Percentiles rank a stretch among this genome's conserved stretches.
Evolutionary conservation across 2,113 vertebrate species (phyloP).

Genomic region (Melanostigma gelatinosum): DNA sequence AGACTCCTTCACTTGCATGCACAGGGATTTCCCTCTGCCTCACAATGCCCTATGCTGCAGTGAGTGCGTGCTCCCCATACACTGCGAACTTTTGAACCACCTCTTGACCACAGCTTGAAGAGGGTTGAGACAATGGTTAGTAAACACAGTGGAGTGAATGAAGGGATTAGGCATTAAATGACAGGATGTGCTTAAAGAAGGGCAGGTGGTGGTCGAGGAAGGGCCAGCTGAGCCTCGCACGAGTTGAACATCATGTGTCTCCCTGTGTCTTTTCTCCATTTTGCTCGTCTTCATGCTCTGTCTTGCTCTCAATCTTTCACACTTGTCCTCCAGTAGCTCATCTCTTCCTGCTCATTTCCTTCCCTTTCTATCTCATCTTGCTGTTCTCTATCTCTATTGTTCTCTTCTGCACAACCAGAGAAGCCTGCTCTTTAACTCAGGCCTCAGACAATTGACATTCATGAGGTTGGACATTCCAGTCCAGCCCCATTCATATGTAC

Average conservation of each 20-base stretch:
- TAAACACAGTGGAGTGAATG: conserved; percentile 79
- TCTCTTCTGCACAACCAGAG: conserved; percentile 77
- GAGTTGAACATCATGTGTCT: conserved; percentile 68
- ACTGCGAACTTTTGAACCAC: conserved; percentile 88
- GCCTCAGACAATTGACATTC: conserved; percentile 84
- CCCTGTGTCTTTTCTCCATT: conserved; percentile 16
- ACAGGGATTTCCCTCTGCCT: conserved; percentile 36
- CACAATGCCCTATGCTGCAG: conserved; percentile 68
- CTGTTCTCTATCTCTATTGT: conserved; percentile 66
- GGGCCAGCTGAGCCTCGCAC: conserved; percentile 73
- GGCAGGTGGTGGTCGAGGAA: conserved; percentile 81
- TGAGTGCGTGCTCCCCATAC: conserved; percentile 62
- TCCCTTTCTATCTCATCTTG: conserved; percentile 33
- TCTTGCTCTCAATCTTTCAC: conserved; percentile 56
- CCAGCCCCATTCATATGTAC: conserved; percentile 88
- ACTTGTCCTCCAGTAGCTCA: conserved; percentile 40
- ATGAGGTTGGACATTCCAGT: conserved; percentile 81
- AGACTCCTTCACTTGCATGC: conserved; percentile 38
- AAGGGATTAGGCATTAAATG: conserved; percentile 87
- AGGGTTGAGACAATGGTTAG: conserved; percentile 79
- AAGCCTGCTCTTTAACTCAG: conserved; percentile 80
- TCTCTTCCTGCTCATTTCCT: conserved; percentile 44
- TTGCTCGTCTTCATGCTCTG: conserved; percentile 46
- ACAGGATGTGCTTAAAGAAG: conserved; percentile 82
- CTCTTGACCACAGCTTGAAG: conserved; percentile 82